Evolutionary conservation across 2,113 vertebrate species (phyloP), one percentile per base, ranked within the genome.

Genomic region (Crotalus horridus): DNA sequence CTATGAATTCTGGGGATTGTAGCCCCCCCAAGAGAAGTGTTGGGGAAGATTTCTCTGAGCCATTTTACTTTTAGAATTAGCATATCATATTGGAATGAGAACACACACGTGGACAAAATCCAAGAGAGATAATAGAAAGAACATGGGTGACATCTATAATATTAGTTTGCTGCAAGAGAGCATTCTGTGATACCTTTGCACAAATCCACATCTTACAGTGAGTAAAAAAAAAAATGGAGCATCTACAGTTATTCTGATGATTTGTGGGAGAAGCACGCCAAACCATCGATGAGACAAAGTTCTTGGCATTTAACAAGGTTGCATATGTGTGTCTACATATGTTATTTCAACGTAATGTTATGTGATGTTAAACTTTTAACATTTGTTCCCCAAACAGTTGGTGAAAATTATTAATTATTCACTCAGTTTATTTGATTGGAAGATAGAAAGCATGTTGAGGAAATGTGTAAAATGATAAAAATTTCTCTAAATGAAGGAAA

Each of bases 61-160:
- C 54, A 33, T 56, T 55, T 89, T 56, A 43, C 69, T 33, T 46
- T 15, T 24, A 85, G 53, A 23, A 58, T 23, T 91, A 81, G 39
- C 17, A 20, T 48, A 87, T 87, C 29, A 6, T 26, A 39, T 59
- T 53, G 43, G 81, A 87, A 59, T 26, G 54, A 54, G 55, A 13
- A 13, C 15, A 59, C 39, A 12, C 61, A 87, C 91, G 95, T 92
- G 94, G 43, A 91, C 91, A 91, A 94, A 91, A 93, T 85, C 90
- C 93, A 92, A 93, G 93, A 54, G 23, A 55, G 23, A 85, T 85
- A 58, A 64, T 87, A 1, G 91, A 93, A 58, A 91, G 92, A 59
- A 11, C 43, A 90, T 95, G 89, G 89, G 21, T 89, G 95, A 69
- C 93, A 55, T 46, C 53, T 56, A 8, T 94, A 94, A 96, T 93